Evolutionary conservation across 2,888 invertebrate species (phyloP), one percentile per base, ranked within the genome.

Genomic region (Agrochola lychnidis): DNA sequence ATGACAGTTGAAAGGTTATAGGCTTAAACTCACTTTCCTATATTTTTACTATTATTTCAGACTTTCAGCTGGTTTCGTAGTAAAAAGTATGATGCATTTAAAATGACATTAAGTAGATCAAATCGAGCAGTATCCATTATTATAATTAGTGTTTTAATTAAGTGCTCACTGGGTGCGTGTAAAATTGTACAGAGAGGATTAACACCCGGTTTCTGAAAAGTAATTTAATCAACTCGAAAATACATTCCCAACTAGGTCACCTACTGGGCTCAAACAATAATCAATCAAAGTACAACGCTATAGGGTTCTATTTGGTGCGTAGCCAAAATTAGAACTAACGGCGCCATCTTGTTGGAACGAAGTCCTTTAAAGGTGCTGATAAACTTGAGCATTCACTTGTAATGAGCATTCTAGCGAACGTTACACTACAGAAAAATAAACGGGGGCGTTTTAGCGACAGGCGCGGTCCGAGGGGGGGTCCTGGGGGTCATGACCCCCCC

Each of bases 101-200:
- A 42, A 53, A 30, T 25, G 3, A 40, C 19, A 51, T 16, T 76
- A 76, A 61, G 53, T 76, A 62, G n/a, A 45, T 42, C 4, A 59
- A 74, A 74, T 74, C 9, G 3, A 25, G 22, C 12, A 6, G 25
- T 25, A 16, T 4, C 6, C 6, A 12, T 25, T 51, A 6, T 0
- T 0, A 5, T 12, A 7, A n/a, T n/a, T 45, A 30, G 22, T 45
- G 0, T 70, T 25, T 25, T 4, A 14, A n/a, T 16, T 30, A 16
- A 4, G 1, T 70, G 30, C 30, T 75, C 51, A 76, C 76, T 76
- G 76, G 51, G 6, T 51, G 19, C 6, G 42, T 4, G 16, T 42
- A n/a, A 42, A 30, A 30, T 42, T 42, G 6, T 72, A 2, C 14
- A 51, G 19, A 25, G 16, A 48, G 5, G 5, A 51, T 51, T 51